Base-by-base conservation (phyloP, 2,797 vertebrate genomes). In the Oryzias dopingdopingensis region DNA sequence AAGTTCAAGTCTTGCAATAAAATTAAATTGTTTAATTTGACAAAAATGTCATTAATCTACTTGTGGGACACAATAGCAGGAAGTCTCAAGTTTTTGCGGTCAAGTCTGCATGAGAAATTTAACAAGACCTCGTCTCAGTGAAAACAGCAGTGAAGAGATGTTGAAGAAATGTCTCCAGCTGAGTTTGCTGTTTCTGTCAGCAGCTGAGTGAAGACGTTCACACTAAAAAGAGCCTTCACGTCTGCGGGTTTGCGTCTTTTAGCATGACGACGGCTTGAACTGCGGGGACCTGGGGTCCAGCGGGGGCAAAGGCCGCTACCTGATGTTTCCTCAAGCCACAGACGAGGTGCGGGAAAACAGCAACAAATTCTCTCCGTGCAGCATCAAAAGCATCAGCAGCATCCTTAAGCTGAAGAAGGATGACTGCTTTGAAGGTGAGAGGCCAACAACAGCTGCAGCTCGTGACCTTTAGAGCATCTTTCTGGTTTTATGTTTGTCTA, bases 311-410 rank as follows among this genome's bases (percentile, higher is more conserved):
- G 94, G 94, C 51, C 85, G 89, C 43, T 94, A 89, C 80, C 82
- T 95, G 81, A 95, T 95, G 94, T 95, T 91, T 60, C 91, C 91
- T 48, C 76, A 92, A 0, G 93, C 93, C 67, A 80, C 90, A 0
- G 76, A 91, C 0, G 86, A 87, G 42, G 67, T 88, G n/a, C 89
- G 86, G 22, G 91, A 92, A 62, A 95, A 95, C 87, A 94, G 90
- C 0, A 86, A 92, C 6, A 92, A 86, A 59, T 88, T 95, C 62
- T 94, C 94, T 0, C 67, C 84, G 1, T 95, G 94, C 79, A 93
- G 92, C 79, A 61, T 92, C 15, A 15, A 58, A 20, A 78, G 81
- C 47, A 90, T 94, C 66, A 86, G 86, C 67, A 59, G 18, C 16
- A 46, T 90, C 52, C 85, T 95, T 22, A 60, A 67, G 46, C 26